Conservation (phyloP, 2,113 vertebrate genomes). For the Aegotheles bennettii region DNA sequence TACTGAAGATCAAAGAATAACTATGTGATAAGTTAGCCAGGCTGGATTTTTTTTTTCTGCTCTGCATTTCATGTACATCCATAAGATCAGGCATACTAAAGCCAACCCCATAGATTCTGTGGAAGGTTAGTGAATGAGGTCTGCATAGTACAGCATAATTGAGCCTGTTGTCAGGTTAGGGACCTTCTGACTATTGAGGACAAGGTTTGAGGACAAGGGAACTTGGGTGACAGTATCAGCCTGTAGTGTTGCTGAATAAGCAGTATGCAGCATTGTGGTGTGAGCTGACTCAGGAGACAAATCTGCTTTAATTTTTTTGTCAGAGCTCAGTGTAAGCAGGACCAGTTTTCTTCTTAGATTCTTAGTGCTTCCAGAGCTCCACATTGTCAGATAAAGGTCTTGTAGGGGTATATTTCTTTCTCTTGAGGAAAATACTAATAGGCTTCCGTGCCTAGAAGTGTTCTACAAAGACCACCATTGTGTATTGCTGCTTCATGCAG, state of each 20-base stretch:
- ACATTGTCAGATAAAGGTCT: not conserved
- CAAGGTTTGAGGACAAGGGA: not conserved
- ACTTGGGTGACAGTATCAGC: not conserved
- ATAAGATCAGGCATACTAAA: rapidly evolving
- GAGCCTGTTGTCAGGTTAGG: not conserved
- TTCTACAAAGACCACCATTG: not conserved
- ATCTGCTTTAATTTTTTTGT: not conserved
- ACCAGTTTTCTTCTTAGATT: not conserved
- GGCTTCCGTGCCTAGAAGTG: not conserved
- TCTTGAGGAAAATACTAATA: not conserved
- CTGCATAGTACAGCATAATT: not conserved
- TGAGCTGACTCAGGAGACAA: not conserved
- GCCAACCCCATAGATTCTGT: not conserved
- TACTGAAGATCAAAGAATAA: not conserved
- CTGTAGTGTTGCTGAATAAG: not conserved
- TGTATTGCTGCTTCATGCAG: not conserved
- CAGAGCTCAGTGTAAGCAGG: not conserved
- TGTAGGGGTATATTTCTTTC: not conserved
- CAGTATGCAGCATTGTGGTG: rapidly evolving
- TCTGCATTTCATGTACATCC: not conserved
- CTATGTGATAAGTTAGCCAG: not conserved
- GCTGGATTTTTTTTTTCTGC: not conserved
- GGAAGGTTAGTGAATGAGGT: not conserved
- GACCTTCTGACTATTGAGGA: not conserved
- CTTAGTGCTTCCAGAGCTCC: not conserved